These are phyloP conservation scores for Trichogramma pretiosum DNA, from an alignment of 1,140 invertebrate species.

Conservation along the genomic window DNA sequence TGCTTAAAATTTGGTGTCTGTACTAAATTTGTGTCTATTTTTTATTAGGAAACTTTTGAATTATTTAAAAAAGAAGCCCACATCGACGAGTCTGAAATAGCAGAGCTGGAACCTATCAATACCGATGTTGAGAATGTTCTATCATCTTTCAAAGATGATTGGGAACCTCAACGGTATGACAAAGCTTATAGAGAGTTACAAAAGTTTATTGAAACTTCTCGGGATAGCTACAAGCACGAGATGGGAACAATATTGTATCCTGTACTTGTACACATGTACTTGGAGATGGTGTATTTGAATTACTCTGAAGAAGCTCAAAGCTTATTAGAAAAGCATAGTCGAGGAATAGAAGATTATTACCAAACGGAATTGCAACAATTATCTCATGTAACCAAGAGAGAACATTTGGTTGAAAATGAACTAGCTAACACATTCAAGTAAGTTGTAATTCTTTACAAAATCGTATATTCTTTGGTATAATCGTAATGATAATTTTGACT, in stretches of 20 bases:
- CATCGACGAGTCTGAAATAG: slow-evolving; percentile 52
- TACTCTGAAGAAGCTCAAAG: slow-evolving; percentile 71
- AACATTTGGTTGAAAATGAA: slow-evolving; percentile 85
- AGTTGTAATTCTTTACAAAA: slow-evolving; percentile 17
- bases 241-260: slow-evolving; percentile 86
- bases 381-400: slow-evolving; percentile 71
- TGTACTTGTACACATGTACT: slow-evolving; percentile 92
- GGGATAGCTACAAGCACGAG: slow-evolving; percentile 94
- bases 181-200: slow-evolving; percentile 79
- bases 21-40: too few relatives aligned
- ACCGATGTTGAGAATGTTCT: slow-evolving; percentile 76
- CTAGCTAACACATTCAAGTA: slow-evolving; percentile 83
- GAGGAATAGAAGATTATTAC: slow-evolving; percentile 81
- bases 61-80: slow-evolving; percentile 77
- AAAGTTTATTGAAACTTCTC: slow-evolving; percentile 81
- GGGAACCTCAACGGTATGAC: slow-evolving; percentile 84
- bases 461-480: too few relatives aligned
- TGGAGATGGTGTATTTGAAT: slow-evolving; percentile 86
- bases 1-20: too few relatives aligned
- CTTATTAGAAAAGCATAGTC: slow-evolving; percentile 73
- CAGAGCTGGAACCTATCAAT: slow-evolving; percentile 52
- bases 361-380: slow-evolving; percentile 76
- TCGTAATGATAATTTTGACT: too few relatives aligned
- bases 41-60: slow-evolving; percentile 75
- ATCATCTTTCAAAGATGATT: slow-evolving; percentile 80